Evolutionary conservation across 2,797 vertebrate species (phyloP).

Genomic region (Gymnoscopelus braueri): DNA sequence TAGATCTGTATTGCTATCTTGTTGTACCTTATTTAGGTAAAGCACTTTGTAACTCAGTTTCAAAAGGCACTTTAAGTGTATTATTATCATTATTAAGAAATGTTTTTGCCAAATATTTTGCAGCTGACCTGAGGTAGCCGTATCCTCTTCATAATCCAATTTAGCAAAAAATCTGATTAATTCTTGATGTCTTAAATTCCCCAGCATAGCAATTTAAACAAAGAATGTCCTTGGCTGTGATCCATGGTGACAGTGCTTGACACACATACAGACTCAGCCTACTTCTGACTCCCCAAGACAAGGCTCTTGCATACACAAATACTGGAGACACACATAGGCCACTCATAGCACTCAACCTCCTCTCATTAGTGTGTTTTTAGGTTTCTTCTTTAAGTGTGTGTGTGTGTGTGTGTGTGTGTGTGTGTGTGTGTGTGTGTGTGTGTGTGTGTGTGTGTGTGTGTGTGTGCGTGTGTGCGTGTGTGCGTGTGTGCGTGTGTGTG

Average conservation of each 20-base stretch:
- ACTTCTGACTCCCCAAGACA: conserved; percentile 74
- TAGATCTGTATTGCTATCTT: too few species aligned
- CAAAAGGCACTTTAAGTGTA: too few species aligned
- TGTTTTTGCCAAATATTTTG: conserved; percentile 51
- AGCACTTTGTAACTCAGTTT: too few species aligned
- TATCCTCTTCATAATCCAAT: conserved; percentile 57
- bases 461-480: conserved; percentile 14
- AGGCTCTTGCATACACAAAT: conserved; percentile 45
- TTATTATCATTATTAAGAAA: conserved; percentile 7
- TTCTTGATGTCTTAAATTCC: conserved; percentile 66
- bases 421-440: conserved; percentile 38
- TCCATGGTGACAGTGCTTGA: conserved; percentile 67
- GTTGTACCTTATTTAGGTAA: too few species aligned
- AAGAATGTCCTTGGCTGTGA: conserved; percentile 71
- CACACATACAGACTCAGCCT: conserved; percentile 68
- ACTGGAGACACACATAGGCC: conserved; percentile 30
- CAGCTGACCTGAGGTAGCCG: conserved; percentile 46
- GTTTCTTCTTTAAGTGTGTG: neutral
- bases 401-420: conserved; percentile 21
- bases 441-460: conserved; percentile 50
- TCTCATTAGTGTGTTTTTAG: conserved; percentile 15
- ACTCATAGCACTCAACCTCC: conserved; percentile 40
- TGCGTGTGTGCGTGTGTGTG: conserved; percentile 24
- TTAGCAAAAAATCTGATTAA: conserved; percentile 65
- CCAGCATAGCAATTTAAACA: conserved; percentile 60